Evolutionary conservation across 2,113 vertebrate species (phyloP).

Genomic region (Tyto alba): DNA sequence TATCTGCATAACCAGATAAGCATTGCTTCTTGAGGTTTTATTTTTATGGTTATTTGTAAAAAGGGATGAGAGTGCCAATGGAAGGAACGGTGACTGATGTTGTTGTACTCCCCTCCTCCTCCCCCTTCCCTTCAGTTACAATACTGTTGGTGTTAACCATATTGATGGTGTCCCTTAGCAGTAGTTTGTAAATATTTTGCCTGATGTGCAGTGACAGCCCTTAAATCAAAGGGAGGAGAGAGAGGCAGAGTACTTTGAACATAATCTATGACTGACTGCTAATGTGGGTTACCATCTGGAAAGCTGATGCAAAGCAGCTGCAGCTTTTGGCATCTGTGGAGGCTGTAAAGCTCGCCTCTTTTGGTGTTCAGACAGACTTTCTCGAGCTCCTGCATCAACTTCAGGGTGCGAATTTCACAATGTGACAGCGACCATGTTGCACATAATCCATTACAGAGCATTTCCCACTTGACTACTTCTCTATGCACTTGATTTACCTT

Average conservation of each 20-base stretch:
- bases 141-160: neutral
- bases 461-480: neutral
- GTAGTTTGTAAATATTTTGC: slow-evolving; percentile 50
- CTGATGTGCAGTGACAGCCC: neutral
- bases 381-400: neutral
- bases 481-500: neutral
- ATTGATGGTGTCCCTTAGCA: neutral
- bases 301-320: slow-evolving; percentile 43
- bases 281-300: slow-evolving; percentile 41
- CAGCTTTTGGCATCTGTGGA: neutral
- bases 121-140: neutral
- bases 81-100: neutral
- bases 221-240: slow-evolving; percentile 23
- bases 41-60: neutral
- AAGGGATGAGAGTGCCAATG: neutral
- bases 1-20: neutral
- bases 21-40: neutral
- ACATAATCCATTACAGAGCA: accelerated
- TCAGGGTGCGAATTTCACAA: neutral
- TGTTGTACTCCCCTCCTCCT: neutral
- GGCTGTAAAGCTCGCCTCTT: neutral
- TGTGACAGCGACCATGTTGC: accelerated
- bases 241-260: neutral
- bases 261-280: slow-evolving; percentile 17
- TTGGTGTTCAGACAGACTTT: neutral